Base-by-base conservation (phyloP, 2,113 vertebrate species). In the Acrocephalus arundinaceus region DNA sequence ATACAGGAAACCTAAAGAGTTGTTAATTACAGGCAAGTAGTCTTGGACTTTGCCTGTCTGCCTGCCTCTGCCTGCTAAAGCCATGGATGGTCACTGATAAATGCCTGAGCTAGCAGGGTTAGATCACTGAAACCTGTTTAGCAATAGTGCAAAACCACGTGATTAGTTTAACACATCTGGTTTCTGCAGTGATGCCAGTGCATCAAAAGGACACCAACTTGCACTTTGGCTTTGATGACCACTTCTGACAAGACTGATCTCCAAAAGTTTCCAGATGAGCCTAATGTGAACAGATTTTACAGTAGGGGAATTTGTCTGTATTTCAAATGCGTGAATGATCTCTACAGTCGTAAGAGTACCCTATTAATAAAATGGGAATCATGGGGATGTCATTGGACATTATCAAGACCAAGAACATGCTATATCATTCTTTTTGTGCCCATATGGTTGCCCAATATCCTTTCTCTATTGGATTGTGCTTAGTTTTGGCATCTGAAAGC, bases 401-500 rank as follows among this genome's bases (percentile, higher is more conserved):
- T 65, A 90, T 81, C 57, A 90, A 84, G 85, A 93, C 66, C 49
- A 76, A 77, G 76, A 93, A 78, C 63, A 82, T 65, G 72, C 68
- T 75, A n/a, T 90, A 86, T 94, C 83, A 87, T 86, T 95, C 72
- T 92, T 94, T 81, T n/a, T 89, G 68, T 84, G 52, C 21, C 73
- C 83, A 78, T 89, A 87, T 96, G 92, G 57, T 92, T 81, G 62
- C 80, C 58, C 76, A 92, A 11, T 89, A 95, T 90, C 82, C 57
- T 88, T 35, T 62, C 35, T 75, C 61, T 75, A 72, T 93, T 93
- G 92, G 73, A 65, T 20, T 85, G 73, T 90, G 27, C 58, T 93
- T 89, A 62, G 70, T 82, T 96, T 97, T 94, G 87, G 94, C 95
- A 81, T 90, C 92, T 91, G 81, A 95, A 85, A 96, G 63, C 63